A percentile compares a stretch with the other conserved stretches of the same genome.
These are phyloP conservation scores for Samia ricini DNA, from an alignment of 1,140 invertebrate species.

Conservation along the genomic window DNA sequence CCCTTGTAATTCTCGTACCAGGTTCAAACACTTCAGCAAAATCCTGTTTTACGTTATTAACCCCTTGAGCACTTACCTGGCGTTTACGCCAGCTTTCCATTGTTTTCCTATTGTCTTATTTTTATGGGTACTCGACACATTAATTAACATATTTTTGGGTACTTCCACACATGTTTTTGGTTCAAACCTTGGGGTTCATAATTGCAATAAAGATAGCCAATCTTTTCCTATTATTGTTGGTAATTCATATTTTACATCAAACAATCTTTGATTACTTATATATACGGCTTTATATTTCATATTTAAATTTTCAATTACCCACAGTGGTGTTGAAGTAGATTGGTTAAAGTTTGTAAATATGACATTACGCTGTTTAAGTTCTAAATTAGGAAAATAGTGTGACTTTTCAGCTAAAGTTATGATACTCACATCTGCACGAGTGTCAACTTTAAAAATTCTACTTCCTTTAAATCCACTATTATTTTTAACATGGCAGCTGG, in stretches of 20 bases:
- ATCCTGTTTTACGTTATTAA: conserved; percentile 1
- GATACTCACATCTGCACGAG: conserved; percentile 3
- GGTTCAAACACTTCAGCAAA: conserved; percentile 3
- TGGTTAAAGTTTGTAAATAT: conserved; percentile 6
- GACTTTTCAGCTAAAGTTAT: conserved; percentile 1
- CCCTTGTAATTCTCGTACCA: conserved; percentile 21
- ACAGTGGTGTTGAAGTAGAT: neutral
- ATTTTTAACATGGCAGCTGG: neutral
- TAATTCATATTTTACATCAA: conserved; percentile 1
- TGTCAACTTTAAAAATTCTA: conserved; percentile 4
- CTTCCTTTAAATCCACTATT: neutral
- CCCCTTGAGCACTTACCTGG: too few relatives aligned
- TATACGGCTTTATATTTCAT: conserved; percentile 1
- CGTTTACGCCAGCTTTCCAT: too few relatives aligned
- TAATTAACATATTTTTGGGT: conserved; percentile 3
- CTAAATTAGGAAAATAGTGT: neutral
- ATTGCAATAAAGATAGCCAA: conserved; percentile 6
- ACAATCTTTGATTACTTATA: conserved; percentile 8
- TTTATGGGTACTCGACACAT: too few relatives aligned
- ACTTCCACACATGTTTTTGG: conserved; percentile 1
- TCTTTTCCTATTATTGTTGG: conserved; percentile 5
- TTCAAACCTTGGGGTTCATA: conserved; percentile 5
- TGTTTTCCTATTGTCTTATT: too few relatives aligned
- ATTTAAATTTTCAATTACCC: conserved; percentile 9
- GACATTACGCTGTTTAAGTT: conserved; percentile 1